phyloP scores from a whole-genome alignment of 2,113 vertebrate species.

The Ochotona curzoniae region DNA sequence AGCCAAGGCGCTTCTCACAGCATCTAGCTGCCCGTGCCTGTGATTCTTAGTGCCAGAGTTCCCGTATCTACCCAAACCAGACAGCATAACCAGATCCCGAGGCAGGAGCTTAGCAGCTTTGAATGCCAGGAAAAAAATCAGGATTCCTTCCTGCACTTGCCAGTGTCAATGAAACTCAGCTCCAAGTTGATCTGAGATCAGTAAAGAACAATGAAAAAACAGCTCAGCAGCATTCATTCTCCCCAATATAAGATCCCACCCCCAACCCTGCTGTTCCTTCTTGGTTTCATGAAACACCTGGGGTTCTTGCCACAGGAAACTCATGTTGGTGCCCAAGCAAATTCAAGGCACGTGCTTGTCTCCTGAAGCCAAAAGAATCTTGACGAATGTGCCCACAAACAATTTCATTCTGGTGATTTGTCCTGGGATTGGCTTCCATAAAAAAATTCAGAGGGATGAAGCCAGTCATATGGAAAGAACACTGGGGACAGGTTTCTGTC shows the following conservation, averaged over 20 bases:
- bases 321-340: not conserved
- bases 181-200: not conserved
- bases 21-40: not conserved
- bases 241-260: not conserved
- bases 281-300: not conserved
- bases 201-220: not conserved
- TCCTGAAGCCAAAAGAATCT: slow-evolving; percentile 24
- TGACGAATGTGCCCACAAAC: not conserved
- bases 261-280: not conserved
- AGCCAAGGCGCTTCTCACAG: not conserved
- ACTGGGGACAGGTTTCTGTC: not conserved
- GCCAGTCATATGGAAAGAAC: not conserved
- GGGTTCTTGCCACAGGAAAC: not conserved
- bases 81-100: not conserved
- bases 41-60: not conserved
- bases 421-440: not conserved
- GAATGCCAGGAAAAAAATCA: not conserved
- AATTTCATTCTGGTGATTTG: not conserved
- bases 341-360: not conserved
- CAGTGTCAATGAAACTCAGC: not conserved
- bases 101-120: too few relatives aligned
- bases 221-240: not conserved
- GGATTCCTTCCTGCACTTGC: not conserved
- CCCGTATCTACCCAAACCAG: not conserved
- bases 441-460: not conserved